A percentile compares a stretch with the other conserved stretches of the same genome.
Conservation (phyloP, 2,888 invertebrate species). For the Parelbella ahira region DNA sequence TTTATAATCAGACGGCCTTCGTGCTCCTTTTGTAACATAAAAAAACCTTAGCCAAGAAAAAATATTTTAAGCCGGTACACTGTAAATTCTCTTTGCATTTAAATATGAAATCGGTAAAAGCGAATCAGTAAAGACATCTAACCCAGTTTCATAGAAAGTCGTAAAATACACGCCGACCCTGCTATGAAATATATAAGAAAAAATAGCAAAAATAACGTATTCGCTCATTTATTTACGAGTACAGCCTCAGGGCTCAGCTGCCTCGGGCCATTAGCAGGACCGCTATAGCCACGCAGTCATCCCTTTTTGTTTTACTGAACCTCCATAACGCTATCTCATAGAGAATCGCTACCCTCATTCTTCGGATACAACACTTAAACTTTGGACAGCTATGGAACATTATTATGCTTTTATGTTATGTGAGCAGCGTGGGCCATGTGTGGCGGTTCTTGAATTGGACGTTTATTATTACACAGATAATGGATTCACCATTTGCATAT, state of each 20-base stretch:
- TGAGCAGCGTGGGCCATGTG: too few species aligned
- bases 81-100: too few species aligned
- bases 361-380: slow-evolving; percentile 32
- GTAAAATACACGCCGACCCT: slow-evolving; percentile 32
- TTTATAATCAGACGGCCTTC: too few species aligned
- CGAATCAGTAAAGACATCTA: slow-evolving; percentile 36
- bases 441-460: too few species aligned
- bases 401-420: too few species aligned
- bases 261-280: slow-evolving; percentile 60
- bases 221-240: slow-evolving; percentile 67
- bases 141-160: slow-evolving; percentile 36
- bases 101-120: slow-evolving; percentile 2
- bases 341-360: slow-evolving; percentile 50
- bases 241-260: slow-evolving; percentile 53
- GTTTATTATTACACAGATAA: too few species aligned
- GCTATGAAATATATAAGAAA: slow-evolving; percentile 41
- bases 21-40: too few species aligned
- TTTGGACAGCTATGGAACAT: too few species aligned
- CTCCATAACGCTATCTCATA: slow-evolving; percentile 49
- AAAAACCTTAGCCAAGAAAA: too few species aligned
- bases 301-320: slow-evolving; percentile 40
- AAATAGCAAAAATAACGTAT: slow-evolving; percentile 47
- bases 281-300: slow-evolving; percentile 39
- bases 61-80: too few species aligned
- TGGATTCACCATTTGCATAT: too few species aligned